phyloP scores from a whole-genome alignment of 2,888 invertebrate species.

The Caenorhabditis sp. region DNA sequence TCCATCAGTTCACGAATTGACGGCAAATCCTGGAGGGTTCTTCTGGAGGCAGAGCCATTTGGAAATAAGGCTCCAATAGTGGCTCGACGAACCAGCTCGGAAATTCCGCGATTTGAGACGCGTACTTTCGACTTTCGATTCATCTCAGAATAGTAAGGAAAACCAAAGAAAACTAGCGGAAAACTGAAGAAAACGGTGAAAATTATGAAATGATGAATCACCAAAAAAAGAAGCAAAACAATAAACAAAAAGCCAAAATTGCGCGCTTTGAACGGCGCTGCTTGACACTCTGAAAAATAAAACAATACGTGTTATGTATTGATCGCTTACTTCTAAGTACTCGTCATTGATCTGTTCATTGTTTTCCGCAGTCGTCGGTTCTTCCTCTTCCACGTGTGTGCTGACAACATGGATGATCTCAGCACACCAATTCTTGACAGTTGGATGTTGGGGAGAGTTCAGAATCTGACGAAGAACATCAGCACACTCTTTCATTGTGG shows the following conservation, averaged over 20 bases:
- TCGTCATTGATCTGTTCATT: constrained; percentile 85
- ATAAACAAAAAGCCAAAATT: constrained; percentile 16
- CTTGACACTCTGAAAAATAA: not conserved
- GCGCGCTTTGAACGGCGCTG: not conserved
- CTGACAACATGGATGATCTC: constrained; percentile 81
- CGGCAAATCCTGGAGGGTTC: constrained; percentile 9
- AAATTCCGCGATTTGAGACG: constrained; percentile 17
- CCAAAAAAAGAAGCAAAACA: constrained; percentile 10
- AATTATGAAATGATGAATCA: constrained; percentile 7
- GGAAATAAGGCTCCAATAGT: constrained; percentile 56
- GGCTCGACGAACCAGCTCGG: constrained; percentile 52
- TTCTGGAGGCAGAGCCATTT: constrained; percentile 14
- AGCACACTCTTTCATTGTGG: constrained; percentile 80
- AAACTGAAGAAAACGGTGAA: constrained; percentile 16
- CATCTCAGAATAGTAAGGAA: not conserved
- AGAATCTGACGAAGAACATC: constrained; percentile 81
- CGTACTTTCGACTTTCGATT: constrained; percentile 12
- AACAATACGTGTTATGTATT: too few relatives aligned
- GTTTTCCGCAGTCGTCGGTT: constrained; percentile 84
- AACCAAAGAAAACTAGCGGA: not conserved
- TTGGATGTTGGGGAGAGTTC: constrained; percentile 83
- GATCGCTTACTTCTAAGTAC: constrained; percentile 85
- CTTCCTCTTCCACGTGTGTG: constrained; percentile 83
- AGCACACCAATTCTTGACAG: constrained; percentile 82
- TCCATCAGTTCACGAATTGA: constrained; percentile 39